A percentile compares a stretch with the other conserved stretches of the same genome.
phyloP scores from a whole-genome alignment of 2,113 vertebrate genomes.

The Galbula dea region DNA sequence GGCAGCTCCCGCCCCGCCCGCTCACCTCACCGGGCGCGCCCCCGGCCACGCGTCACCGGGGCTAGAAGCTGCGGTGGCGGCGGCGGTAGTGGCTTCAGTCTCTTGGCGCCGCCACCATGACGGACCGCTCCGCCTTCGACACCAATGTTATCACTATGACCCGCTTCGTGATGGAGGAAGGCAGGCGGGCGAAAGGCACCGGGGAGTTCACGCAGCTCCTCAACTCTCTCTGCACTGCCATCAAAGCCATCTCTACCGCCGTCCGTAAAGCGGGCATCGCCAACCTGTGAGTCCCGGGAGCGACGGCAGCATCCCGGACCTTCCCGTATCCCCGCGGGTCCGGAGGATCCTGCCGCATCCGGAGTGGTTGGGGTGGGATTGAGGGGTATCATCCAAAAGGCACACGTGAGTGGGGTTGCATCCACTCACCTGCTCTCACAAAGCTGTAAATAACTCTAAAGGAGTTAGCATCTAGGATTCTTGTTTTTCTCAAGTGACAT shows the following conservation, averaged over 20 bases:
- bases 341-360: neutral
- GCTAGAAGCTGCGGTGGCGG: rapidly evolving
- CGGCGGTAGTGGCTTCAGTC: rapidly evolving
- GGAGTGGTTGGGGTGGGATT: neutral
- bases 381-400: neutral
- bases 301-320: neutral
- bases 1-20: neutral
- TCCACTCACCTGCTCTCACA: neutral
- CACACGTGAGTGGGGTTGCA: no score
- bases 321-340: neutral
- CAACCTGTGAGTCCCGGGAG: slow-evolving; percentile 81
- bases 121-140: slow-evolving; percentile 85
- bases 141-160: slow-evolving; percentile 92
- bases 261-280: slow-evolving; percentile 95
- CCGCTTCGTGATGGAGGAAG: slow-evolving; percentile 92
- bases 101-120: slow-evolving; percentile 69
- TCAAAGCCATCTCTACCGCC: slow-evolving; percentile 94
- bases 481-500: neutral
- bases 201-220: slow-evolving; percentile 94
- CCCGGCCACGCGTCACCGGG: neutral
- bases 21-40: neutral
- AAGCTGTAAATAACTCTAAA: no score
- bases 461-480: neutral
- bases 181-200: slow-evolving; percentile 83
- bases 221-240: slow-evolving; percentile 89